Evolutionary conservation across 2,888 invertebrate genomes (phyloP), one percentile per base, ranked within the genome.

Genomic region (Apeira syringaria): DNA sequence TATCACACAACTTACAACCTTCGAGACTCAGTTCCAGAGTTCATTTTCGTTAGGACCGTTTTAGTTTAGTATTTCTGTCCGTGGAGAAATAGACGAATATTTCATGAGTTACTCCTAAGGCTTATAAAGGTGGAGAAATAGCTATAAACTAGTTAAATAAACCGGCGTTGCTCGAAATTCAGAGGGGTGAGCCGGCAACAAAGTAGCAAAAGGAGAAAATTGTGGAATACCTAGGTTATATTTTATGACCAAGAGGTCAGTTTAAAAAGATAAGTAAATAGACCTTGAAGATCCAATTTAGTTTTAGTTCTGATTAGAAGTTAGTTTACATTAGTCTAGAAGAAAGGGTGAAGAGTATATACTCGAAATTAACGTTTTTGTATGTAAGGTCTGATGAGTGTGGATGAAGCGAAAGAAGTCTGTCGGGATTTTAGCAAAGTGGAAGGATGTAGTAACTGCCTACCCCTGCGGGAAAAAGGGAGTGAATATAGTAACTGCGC

Each of bases 131-230:
- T 49, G 49, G 35, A 11, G 39, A 47, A 52, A 40, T 30, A 46
- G 53, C 46, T 42, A 52, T 59, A 57, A 53, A 60, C 49, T 51
- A 47, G 55, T 46, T 56, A 58, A 56, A 61, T 64, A 62, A 61
- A 34, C 48, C 24, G 36, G 39, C 47, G 50, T 56, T 34, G 29
- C 38, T 47, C 47, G 32, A 43, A 46, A 41, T 45, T 44, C 6
- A 9, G 43, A 41, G 31, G 35, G 47, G 46, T 43, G 48, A 44
- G 40, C 39, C 46, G 42, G 43, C 46, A 41, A 38, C 53, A 43
- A 47, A 45, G 47, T 38, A 45, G 39, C 28, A 26, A 18, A 45
- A 44, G 49, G 47, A 25, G 29, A 47, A 47, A 26, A 43, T 46
- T 36, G 46, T 28, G 34, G 39, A 36, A 48, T 48, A n/a, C n/a